A percentile compares a stretch with the other conserved stretches of the same genome.
phyloP scores from a whole-genome alignment of 2,797 vertebrate species.

The Coregonus ussuriensis region DNA sequence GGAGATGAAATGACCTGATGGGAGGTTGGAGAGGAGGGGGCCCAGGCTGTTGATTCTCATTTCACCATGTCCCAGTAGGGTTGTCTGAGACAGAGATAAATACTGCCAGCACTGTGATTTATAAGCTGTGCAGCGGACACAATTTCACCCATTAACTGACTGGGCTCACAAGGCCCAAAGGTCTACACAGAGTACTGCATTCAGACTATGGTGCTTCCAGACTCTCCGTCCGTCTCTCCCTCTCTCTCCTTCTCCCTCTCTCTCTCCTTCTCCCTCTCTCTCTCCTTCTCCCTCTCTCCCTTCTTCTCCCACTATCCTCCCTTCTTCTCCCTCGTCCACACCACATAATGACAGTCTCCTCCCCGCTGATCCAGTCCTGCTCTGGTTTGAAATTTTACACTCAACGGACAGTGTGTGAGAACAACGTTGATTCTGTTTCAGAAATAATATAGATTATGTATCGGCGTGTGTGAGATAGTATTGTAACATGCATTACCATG shows the following conservation, averaged over 20 bases:
- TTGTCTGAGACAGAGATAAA: constrained; percentile 75
- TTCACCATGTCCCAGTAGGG: constrained; percentile 70
- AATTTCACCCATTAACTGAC: constrained; percentile 70
- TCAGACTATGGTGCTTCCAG: constrained; percentile 44
- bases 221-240: neutral
- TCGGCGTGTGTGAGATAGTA: neutral
- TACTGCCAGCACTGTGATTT: constrained; percentile 71
- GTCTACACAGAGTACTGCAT: constrained; percentile 56
- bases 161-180: constrained; percentile 45
- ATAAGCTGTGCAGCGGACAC: constrained; percentile 68
- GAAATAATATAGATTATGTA: neutral
- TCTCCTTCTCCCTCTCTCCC: neutral
- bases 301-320: constrained; percentile 5
- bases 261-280: constrained; percentile 11
- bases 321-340: constrained; percentile 1
- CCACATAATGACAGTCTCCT: neutral
- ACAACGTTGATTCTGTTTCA: neutral
- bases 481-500: too few relatives aligned
- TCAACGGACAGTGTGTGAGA: neutral
- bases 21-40: constrained; percentile 57
- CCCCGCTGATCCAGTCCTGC: neutral
- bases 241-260: neutral
- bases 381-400: constrained; percentile 18
- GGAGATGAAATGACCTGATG: constrained; percentile 61
- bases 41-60: constrained; percentile 73